A percentile compares a stretch with the other conserved stretches of the same genome.
These are phyloP conservation scores for Petroica traversi DNA, from an alignment of 2,113 vertebrate genomes.

Conservation along the genomic window DNA sequence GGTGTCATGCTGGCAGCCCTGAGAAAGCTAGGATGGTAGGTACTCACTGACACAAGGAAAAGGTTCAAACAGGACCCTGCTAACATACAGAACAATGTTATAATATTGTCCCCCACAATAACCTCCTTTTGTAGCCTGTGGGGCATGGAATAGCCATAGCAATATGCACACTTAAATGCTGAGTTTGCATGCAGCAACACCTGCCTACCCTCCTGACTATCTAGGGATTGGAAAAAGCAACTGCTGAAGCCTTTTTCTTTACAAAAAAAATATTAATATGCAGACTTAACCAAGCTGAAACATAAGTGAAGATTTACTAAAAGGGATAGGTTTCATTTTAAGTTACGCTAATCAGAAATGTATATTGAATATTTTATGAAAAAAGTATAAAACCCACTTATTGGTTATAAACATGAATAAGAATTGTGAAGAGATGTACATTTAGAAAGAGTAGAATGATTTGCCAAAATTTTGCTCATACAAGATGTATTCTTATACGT, in stretches of 20 bases:
- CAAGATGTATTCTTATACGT: background rate
- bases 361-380: background rate
- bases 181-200: background rate
- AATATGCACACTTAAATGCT: background rate
- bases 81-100: background rate
- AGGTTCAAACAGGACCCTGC: background rate
- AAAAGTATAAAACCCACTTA: background rate
- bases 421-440: background rate
- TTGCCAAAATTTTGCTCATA: background rate
- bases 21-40: background rate
- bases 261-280: background rate
- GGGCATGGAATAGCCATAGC: fast-evolving
- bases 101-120: background rate
- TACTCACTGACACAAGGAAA: background rate
- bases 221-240: background rate
- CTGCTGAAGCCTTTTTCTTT: background rate
- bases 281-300: background rate
- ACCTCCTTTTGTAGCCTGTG: background rate
- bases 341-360: background rate
- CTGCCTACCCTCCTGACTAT: background rate
- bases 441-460: background rate
- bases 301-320: background rate
- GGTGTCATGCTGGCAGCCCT: background rate
- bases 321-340: background rate
- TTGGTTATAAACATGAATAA: background rate